A percentile compares a stretch with the other conserved stretches of the same genome.
These are phyloP conservation scores for Xiphorhynchus elegans DNA, from an alignment of 2,113 vertebrate species.

Conservation along the genomic window DNA sequence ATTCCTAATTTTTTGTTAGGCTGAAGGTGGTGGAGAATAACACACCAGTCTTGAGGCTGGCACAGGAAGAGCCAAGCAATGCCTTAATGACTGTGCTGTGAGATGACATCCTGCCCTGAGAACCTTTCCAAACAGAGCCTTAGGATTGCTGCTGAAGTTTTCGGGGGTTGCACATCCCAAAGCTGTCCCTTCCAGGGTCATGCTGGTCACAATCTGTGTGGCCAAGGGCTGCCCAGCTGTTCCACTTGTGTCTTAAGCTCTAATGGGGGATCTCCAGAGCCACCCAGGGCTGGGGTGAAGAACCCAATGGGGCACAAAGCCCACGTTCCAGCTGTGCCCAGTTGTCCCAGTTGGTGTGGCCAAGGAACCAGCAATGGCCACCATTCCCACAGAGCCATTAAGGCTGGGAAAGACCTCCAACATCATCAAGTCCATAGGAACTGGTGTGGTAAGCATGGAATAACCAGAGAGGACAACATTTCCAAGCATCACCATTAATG, in stretches of 20 bases:
- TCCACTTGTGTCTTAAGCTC: neutral
- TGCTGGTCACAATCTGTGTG: neutral
- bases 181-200: neutral
- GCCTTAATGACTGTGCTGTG: neutral
- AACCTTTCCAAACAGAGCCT: neutral
- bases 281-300: accelerated
- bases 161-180: neutral
- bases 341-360: neutral
- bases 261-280: neutral
- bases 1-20: neutral
- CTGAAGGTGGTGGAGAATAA: neutral
- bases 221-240: too few species aligned
- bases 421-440: neutral
- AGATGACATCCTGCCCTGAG: neutral
- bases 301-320: accelerated
- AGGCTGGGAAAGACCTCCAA: neutral
- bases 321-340: neutral
- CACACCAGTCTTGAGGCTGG: neutral
- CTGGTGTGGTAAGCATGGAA: neutral
- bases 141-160: neutral
- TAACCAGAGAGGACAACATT: neutral
- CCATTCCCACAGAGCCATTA: neutral
- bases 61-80: neutral
- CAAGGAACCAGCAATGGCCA: neutral
- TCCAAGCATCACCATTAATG: neutral